phyloP scores from a whole-genome alignment of 2,113 vertebrate genomes.

The Pavo muticus region DNA sequence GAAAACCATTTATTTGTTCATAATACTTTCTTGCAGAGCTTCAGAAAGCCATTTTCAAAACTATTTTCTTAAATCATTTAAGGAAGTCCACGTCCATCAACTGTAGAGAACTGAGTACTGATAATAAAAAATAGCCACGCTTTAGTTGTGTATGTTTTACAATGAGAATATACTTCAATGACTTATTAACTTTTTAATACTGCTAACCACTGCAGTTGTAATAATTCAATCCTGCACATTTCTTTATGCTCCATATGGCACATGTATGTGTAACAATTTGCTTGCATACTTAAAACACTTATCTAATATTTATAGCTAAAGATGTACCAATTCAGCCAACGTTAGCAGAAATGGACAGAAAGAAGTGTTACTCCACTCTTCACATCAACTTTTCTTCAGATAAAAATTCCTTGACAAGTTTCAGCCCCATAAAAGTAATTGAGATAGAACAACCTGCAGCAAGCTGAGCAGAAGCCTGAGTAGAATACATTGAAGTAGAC shows the following conservation, averaged over 20 bases:
- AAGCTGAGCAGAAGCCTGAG: background rate
- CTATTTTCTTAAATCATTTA: background rate
- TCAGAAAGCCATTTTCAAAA: background rate
- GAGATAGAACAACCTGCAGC: background rate
- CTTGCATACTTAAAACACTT: slow-evolving; percentile 12
- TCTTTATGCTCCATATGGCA: background rate
- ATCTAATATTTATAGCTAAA: slow-evolving; percentile 44
- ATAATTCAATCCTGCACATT: background rate
- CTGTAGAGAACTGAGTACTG: background rate
- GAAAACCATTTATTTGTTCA: background rate
- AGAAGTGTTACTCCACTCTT: background rate
- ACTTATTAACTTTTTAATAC: background rate
- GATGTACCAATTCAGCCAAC: background rate
- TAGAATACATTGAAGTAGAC: background rate
- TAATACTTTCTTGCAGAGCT: background rate
- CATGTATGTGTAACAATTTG: background rate
- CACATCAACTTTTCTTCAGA: slow-evolving; percentile 25
- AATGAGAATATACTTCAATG: background rate
- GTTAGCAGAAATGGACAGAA: slow-evolving; percentile 25
- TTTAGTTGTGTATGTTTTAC: background rate
- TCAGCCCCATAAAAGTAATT: background rate
- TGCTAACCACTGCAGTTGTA: background rate
- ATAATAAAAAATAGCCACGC: background rate
- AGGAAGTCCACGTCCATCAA: background rate
- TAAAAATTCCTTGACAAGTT: slow-evolving; percentile 6